Conservation (phyloP, 2,888 invertebrate species). For the Agrochola circellaris region DNA sequence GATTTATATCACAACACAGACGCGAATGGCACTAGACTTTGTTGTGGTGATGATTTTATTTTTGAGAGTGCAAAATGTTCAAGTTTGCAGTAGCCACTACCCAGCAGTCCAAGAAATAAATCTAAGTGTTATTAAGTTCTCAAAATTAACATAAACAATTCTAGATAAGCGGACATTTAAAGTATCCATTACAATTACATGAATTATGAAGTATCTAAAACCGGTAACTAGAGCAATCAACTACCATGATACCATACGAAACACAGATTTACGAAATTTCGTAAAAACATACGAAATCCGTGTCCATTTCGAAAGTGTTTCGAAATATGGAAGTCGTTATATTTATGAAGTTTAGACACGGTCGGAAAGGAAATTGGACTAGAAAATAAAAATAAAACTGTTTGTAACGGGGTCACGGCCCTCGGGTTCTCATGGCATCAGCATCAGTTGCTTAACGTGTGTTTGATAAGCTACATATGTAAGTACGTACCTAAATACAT, state of each 20-base stretch:
- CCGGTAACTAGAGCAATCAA: slow-evolving; percentile 62
- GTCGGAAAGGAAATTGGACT: slow-evolving; percentile 85
- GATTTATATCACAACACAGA: slow-evolving; percentile 84
- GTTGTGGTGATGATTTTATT: slow-evolving; percentile 67
- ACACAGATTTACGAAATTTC: slow-evolving; percentile 63
- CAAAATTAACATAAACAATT: slow-evolving; percentile 24
- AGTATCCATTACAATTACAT: slow-evolving; percentile 25
- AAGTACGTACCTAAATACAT: slow-evolving; percentile 58
- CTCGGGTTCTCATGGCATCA: slow-evolving; percentile 75
- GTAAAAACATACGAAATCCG: slow-evolving; percentile 80
- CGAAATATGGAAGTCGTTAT: slow-evolving; percentile 83
- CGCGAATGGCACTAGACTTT: slow-evolving; percentile 68
- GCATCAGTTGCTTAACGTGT: slow-evolving; percentile 74
- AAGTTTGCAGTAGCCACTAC: too few relatives aligned
- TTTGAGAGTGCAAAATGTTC: slow-evolving; percentile 29
- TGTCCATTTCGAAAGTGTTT: slow-evolving; percentile 81
- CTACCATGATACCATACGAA: slow-evolving; percentile 42
- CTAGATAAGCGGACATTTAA: slow-evolving; percentile 10
- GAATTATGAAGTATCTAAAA: slow-evolving; percentile 43
- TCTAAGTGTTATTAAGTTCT: slow-evolving; percentile 12
- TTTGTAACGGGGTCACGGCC: slow-evolving; percentile 82
- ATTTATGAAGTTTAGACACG: slow-evolving; percentile 83
- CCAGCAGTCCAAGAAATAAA: slow-evolving; percentile 24
- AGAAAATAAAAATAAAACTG: slow-evolving; percentile 83
- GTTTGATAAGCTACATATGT: slow-evolving; percentile 65